These are phyloP conservation scores for Kobus ellipsiprymnus DNA, from an alignment of 2,113 vertebrate genomes.

Conservation along the genomic window DNA sequence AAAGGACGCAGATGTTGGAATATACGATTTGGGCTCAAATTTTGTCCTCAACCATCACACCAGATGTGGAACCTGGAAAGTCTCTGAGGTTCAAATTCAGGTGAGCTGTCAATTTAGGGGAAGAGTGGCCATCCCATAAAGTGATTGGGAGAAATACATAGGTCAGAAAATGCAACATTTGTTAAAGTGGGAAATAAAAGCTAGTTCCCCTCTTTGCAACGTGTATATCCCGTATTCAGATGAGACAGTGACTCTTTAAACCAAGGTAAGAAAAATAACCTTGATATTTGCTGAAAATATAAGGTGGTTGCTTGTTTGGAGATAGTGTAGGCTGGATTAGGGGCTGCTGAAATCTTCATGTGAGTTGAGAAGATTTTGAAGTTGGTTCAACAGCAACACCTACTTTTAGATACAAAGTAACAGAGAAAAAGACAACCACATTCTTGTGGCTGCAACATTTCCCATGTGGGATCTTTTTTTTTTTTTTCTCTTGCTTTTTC, in stretches of 20 bases:
- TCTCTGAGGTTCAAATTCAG: background rate
- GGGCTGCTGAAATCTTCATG: accelerated
- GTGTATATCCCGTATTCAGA: background rate
- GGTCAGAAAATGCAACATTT: background rate
- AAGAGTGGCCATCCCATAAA: background rate
- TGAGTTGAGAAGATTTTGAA: background rate
- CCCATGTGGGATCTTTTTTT: background rate
- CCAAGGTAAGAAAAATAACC: background rate
- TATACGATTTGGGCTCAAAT: background rate
- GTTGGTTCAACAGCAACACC: background rate
- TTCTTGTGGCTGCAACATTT: background rate
- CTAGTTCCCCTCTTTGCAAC: background rate
- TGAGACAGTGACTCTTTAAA: background rate
- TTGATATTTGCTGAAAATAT: background rate
- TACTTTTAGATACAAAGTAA: background rate
- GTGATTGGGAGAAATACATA: accelerated
- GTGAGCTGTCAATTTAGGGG: background rate
- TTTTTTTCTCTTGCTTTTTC: background rate
- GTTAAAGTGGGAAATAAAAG: background rate
- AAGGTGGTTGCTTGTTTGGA: background rate
- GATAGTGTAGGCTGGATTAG: background rate
- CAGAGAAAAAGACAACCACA: background rate
- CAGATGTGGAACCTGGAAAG: background rate
- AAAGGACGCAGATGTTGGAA: accelerated
- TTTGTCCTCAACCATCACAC: background rate